Base-by-base conservation (phyloP, 2,797 vertebrate genomes). In the Lagocephalus sceleratus region DNA sequence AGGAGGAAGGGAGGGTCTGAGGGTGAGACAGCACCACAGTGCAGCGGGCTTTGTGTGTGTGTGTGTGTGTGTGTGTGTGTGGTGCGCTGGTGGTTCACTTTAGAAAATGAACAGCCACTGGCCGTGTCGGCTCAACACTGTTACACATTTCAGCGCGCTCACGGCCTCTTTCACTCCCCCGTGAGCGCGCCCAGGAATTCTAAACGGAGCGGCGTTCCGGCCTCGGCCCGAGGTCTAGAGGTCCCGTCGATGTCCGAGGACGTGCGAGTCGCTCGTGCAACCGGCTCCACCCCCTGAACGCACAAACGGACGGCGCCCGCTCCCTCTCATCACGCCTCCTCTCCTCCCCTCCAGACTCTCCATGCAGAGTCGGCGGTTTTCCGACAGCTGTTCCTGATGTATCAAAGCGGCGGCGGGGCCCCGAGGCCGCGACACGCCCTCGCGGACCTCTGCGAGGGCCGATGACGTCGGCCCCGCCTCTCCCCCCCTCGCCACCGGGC, bases 381-480 rank as follows among this genome's bases (percentile, higher is more conserved):
- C 29, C 25, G 11, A 7, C 8, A 54, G 32, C 23, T 56, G 48
- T 49, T 54, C 12, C 53, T 35, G 50, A 65, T 19, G 19, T 29
- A 53, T 5, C 22, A 19, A 19, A 61, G 8, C 17, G 3, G n/a
- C 16, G 40, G 40, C 16, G 32, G n/a, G n/a, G n/a, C 32, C 14
- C 26, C 14, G 2, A 44, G 38, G 68, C 57, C 16, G 57, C 48
- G 43, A 63, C 19, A 56, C 64, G 5, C 69, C 44, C 71, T 73
- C 64, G 46, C 55, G 57, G 43, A 74, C 57, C 65, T 68, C 57
- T 57, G 68, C 71, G 71, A 83, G 67, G 67, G 82, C 75, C 87
- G 88, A 84, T 87, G 80, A 87, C 83, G 88, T 91, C 89, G 88
- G 81, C 86, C 84, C 89, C 84, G 84, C 84, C 85, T 79, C 73